A percentile compares a stretch with the other conserved stretches of the same genome.
These are phyloP conservation scores for Anarhynchus alexandrinus DNA, from an alignment of 2,113 vertebrate genomes.

Conservation along the genomic window DNA sequence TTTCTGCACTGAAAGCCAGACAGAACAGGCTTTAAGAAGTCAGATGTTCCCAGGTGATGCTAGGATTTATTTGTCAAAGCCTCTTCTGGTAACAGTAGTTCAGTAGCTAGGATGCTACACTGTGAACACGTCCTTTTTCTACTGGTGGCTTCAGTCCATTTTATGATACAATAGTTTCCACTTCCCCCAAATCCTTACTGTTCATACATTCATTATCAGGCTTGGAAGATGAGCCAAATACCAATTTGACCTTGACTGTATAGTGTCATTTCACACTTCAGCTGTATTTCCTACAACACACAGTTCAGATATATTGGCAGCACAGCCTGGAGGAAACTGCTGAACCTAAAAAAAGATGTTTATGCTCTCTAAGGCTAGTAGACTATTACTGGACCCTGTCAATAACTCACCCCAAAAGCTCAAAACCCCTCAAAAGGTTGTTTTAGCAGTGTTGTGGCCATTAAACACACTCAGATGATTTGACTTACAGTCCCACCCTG, in stretches of 20 bases:
- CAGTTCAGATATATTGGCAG: background rate
- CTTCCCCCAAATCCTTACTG: background rate
- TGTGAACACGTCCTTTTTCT: background rate
- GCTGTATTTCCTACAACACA: background rate
- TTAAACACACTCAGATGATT: background rate
- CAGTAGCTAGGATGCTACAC: background rate
- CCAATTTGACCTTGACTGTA: background rate
- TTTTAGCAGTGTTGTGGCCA: background rate
- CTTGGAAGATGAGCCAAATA: background rate
- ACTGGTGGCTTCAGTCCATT: background rate
- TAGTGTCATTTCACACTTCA: background rate
- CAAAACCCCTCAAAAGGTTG: background rate
- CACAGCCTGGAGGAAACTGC: background rate
- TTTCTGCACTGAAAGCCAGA: conserved; percentile 14
- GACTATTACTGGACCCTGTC: background rate
- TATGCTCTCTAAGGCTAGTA: background rate
- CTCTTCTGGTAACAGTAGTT: background rate
- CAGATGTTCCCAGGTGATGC: conserved; percentile 55
- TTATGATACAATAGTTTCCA: background rate
- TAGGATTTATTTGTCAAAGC: conserved; percentile 44
- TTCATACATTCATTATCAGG: background rate
- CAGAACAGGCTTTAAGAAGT: conserved; percentile 21
- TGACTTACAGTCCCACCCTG: background rate
- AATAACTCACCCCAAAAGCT: background rate
- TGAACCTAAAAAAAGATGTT: background rate